These are phyloP conservation scores for Epinotia brunnichana DNA, from an alignment of 2,888 invertebrate genomes.

Conservation along the genomic window DNA sequence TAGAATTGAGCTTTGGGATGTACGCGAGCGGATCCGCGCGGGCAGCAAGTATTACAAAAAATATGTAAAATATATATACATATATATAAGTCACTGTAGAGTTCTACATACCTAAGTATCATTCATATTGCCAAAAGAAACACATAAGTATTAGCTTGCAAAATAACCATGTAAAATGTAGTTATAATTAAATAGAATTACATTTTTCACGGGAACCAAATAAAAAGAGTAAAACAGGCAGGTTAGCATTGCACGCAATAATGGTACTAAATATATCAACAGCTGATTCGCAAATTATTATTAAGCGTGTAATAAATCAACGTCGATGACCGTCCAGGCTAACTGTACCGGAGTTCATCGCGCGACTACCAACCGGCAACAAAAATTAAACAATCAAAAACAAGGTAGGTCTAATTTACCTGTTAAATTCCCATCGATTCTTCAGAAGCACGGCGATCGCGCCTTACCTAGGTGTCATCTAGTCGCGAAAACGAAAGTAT, in stretches of 20 bases:
- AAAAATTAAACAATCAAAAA: conserved; percentile 36
- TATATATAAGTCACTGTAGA: too few species aligned
- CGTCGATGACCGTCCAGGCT: conserved; percentile 20
- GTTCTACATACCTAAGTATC: too few species aligned
- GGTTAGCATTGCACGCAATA: conserved; percentile 5
- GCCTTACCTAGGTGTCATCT: conserved; percentile 35
- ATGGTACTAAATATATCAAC: conserved; percentile 30
- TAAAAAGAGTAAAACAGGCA: not conserved
- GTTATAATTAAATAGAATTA: not conserved
- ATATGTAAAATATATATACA: too few species aligned
- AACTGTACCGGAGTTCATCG: conserved; percentile 27
- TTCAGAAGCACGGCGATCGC: conserved; percentile 22
- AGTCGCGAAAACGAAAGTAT: conserved; percentile 45
- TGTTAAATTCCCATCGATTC: conserved; percentile 70
- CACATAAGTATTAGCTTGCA: not conserved
- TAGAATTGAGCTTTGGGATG: too few species aligned
- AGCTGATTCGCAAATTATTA: conserved; percentile 36
- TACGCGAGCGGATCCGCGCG: too few species aligned
- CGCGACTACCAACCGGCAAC: conserved; percentile 25
- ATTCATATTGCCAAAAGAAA: not conserved
- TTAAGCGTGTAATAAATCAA: conserved; percentile 4
- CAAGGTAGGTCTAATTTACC: conserved; percentile 55
- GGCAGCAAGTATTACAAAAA: too few species aligned
- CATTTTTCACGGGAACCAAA: not conserved
- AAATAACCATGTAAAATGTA: not conserved